These are phyloP conservation scores for Dufourea novaeangliae DNA, from an alignment of 1,140 invertebrate genomes.

Conservation along the genomic window DNA sequence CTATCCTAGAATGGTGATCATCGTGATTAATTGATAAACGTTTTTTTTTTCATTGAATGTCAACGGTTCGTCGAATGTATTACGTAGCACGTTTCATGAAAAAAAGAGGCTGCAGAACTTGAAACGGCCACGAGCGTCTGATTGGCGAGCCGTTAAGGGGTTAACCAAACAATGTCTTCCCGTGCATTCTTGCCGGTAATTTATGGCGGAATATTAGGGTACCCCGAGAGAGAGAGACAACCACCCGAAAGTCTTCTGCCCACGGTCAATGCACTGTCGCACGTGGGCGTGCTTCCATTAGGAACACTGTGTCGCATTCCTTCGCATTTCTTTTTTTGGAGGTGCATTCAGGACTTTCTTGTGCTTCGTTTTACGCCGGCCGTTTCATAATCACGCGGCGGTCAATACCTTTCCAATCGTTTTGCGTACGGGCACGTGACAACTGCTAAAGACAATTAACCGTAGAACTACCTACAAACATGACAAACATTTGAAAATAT, in stretches of 20 bases:
- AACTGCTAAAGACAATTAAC: no score
- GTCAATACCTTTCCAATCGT: neutral
- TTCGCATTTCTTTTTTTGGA: conserved; percentile 16
- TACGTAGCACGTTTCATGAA: neutral
- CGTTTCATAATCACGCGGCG: conserved; percentile 27
- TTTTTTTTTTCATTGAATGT: no score
- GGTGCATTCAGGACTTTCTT: neutral
- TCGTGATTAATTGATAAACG: neutral
- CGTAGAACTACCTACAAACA: no score
- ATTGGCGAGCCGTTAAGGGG: conserved; percentile 44
- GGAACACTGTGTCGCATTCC: conserved; percentile 26
- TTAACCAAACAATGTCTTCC: conserved; percentile 47
- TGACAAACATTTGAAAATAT: no score
- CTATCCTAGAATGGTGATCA: no score
- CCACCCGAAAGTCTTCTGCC: conserved; percentile 42
- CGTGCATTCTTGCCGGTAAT: conserved; percentile 49
- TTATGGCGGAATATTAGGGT: conserved; percentile 55
- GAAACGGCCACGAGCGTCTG: conserved; percentile 18
- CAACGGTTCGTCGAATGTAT: neutral
- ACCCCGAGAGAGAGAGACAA: no score
- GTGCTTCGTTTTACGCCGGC: neutral
- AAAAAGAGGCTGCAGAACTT: conserved; percentile 4
- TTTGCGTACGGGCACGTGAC: neutral
- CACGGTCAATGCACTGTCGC: conserved; percentile 47
- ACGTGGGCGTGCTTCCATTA: conserved; percentile 35